A percentile compares a stretch with the other conserved stretches of the same genome.
Evolutionary conservation across 2,888 invertebrate species (phyloP).

Genomic region (Melanotus villosus): DNA sequence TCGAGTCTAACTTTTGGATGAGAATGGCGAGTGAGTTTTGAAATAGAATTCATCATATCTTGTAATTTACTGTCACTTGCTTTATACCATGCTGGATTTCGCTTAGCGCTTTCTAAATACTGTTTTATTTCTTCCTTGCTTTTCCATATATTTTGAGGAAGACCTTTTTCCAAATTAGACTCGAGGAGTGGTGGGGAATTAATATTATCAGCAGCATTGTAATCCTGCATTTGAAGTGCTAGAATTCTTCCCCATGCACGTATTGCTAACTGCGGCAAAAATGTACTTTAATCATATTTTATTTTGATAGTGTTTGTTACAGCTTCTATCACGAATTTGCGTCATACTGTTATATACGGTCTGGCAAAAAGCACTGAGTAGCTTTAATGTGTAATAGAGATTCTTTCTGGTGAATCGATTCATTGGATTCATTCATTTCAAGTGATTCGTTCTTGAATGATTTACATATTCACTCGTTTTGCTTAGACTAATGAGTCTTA

Average conservation of each 20-base stretch:
- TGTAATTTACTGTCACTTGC: constrained; percentile 74
- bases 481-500: too few relatives aligned
- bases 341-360: not conserved
- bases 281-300: too few relatives aligned
- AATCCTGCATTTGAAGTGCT: constrained; percentile 68
- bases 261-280: constrained; percentile 64
- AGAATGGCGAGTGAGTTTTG: constrained; percentile 73
- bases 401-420: too few relatives aligned
- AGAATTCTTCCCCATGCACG: constrained; percentile 68
- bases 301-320: too few relatives aligned
- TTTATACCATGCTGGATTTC: constrained; percentile 73
- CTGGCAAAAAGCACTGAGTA: too few relatives aligned
- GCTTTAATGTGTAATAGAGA: too few relatives aligned
- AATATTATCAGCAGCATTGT: constrained; percentile 53
- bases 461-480: too few relatives aligned
- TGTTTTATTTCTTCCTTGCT: constrained; percentile 62
- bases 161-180: not conserved
- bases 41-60: constrained; percentile 69
- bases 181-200: not conserved
- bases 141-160: constrained; percentile 44
- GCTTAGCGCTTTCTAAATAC: constrained; percentile 63
- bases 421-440: too few relatives aligned
- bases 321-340: too few relatives aligned
- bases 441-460: too few relatives aligned
- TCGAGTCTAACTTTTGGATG: constrained; percentile 76